Evolutionary conservation across 2,113 vertebrate species (phyloP).

Genomic region (Caretta caretta): DNA sequence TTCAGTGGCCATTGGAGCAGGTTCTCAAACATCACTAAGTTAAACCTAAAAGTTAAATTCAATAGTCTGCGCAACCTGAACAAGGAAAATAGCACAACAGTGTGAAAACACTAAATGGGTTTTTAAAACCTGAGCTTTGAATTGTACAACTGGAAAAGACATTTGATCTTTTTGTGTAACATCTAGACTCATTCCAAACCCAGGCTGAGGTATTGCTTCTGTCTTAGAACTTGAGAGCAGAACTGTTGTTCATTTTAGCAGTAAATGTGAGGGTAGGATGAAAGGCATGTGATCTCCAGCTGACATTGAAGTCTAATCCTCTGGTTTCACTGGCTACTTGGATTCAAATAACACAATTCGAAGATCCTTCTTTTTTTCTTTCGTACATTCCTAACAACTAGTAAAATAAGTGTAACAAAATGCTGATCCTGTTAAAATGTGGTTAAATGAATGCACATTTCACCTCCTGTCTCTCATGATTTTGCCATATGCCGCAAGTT

Average conservation of each 20-base stretch:
- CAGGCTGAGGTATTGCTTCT: conserved; percentile 34
- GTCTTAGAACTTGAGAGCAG: conserved; percentile 34
- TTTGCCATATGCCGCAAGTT: background rate
- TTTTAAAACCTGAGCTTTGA: background rate
- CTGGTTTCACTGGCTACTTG: conserved; percentile 52
- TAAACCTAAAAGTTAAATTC: background rate
- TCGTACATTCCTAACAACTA: conserved; percentile 15
- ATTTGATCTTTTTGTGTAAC: background rate
- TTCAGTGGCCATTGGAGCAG: background rate
- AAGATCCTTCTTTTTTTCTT: background rate
- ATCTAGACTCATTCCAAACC: background rate
- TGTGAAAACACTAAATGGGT: background rate
- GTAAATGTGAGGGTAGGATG: background rate
- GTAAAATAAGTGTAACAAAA: conserved; percentile 40
- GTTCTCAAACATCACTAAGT: background rate
- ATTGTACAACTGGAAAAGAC: background rate
- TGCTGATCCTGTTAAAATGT: conserved; percentile 25
- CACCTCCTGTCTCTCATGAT: background rate
- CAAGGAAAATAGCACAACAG: background rate
- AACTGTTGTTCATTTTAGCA: conserved; percentile 29
- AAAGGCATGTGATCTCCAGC: conserved; percentile 42
- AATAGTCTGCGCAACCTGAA: background rate
- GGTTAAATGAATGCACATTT: conserved; percentile 20
- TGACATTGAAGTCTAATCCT: background rate
- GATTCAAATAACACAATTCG: background rate